These are phyloP conservation scores for Pharmacophagus antenor DNA, from an alignment of 2,888 invertebrate species.

Conservation along the genomic window DNA sequence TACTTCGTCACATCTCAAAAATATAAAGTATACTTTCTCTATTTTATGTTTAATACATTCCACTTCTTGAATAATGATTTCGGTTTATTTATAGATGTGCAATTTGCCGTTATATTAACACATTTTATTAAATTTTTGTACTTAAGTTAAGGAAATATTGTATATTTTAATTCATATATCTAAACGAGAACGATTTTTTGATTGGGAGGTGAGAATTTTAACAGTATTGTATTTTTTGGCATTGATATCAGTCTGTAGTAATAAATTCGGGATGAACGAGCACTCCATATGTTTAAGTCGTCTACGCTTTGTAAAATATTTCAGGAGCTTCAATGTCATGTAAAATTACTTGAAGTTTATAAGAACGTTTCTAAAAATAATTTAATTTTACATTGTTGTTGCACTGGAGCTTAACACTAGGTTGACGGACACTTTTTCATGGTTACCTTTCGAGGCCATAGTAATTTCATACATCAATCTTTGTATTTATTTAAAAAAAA, in stretches of 20 bases:
- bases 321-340: conserved; percentile 19
- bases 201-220: conserved; percentile 9
- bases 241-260: conserved; percentile 24
- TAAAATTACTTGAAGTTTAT: conserved; percentile 8
- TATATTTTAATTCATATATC: background rate
- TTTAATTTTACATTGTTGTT: background rate
- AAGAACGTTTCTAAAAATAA: background rate
- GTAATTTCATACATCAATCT: too few species aligned
- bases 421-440: too few species aligned
- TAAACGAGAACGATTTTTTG: background rate
- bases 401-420: too few species aligned
- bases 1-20: conserved; percentile 68
- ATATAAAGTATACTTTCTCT: conserved; percentile 36
- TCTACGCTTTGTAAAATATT: conserved; percentile 28
- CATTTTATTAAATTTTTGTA: background rate
- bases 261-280: conserved; percentile 27
- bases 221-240: conserved; percentile 17
- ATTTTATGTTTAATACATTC: conserved; percentile 21
- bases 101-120: background rate
- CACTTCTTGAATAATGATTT: background rate
- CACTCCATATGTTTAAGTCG: conserved; percentile 28
- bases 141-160: background rate
- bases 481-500: too few species aligned
- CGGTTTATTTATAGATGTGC: background rate
- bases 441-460: too few species aligned